Conservation (phyloP, 2,113 vertebrate species). For the Pteruthius melanotis region DNA sequence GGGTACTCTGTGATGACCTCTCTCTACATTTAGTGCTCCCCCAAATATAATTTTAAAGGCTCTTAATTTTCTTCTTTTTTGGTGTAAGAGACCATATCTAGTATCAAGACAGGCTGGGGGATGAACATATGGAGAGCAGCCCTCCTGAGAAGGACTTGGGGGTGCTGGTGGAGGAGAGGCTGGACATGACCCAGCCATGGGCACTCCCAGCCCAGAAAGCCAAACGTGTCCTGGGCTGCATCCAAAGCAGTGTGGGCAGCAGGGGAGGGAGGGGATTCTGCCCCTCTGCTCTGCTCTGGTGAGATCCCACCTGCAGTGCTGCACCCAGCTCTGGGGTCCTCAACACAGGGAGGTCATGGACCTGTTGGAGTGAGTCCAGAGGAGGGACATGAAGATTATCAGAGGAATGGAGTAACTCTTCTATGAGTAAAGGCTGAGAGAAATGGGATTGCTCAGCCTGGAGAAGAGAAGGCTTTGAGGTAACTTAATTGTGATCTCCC, state of each 20-base stretch:
- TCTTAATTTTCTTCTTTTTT: not conserved
- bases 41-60: not conserved
- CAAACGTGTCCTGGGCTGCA: not conserved
- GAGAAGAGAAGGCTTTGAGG: not conserved
- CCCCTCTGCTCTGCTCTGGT: not conserved
- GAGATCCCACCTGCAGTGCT: not conserved
- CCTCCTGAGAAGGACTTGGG: not conserved
- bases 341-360: rapidly evolving
- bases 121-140: rapidly evolving
- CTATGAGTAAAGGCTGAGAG: not conserved
- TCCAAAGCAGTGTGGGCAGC: not conserved
- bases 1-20: not conserved
- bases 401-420: not conserved
- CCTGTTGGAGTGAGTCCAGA: rapidly evolving
- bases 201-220: not conserved
- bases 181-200: not conserved
- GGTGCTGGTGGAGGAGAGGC: not conserved
- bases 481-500: not conserved
- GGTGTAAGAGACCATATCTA: not conserved
- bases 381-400: not conserved
- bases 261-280: not conserved
- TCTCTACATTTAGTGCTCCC: not conserved
- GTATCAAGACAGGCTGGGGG: not conserved
- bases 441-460: not conserved
- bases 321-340: rapidly evolving